Base-by-base conservation (phyloP, 2,888 invertebrate genomes). In the Coecobrya sp. region DNA sequence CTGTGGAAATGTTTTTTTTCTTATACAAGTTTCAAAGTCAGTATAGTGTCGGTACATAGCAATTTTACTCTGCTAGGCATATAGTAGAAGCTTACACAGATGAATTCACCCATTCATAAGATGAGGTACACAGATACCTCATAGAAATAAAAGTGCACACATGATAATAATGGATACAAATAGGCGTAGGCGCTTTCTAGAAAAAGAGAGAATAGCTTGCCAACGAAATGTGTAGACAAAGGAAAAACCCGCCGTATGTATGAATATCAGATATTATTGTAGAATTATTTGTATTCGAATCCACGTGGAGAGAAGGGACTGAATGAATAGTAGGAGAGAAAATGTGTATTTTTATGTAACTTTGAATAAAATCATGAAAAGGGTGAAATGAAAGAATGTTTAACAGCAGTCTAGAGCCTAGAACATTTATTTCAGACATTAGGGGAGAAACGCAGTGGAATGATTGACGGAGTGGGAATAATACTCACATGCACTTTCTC, bases 1-100 rank as follows among this genome's bases (percentile, higher is more conserved):
- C 16, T 55, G n/a, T 30, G 49, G 49, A 85, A 85, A 49, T 85
- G 68, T 85, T 85, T 85, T 85, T n/a, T 79, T 25, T 81, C 55
- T 27, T 27, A 2, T 30, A 13, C 81, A 55, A 81, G 81, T 30
- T 81, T 70, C 70, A 70, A 27, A 65, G 5, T 25, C 65, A 65
- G 65, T 4, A 1, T 16, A 4, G n/a, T 55, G 55, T 2, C n/a
- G 70, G 70, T 4, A 13, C 1, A 16, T 22, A 65, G 27, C 16
- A 55, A 16, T 42, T 81, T 8, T 27, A 36, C 62, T 84, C 22
- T 11, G 10, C 11, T 45, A 73, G 3, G 30, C 4, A 70, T 70
- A 45, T 73, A 73, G 45, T 73, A 73, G 45, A 42, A 73, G 42
- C 73, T 73, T n/a, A n/a, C 42, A 19, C 45, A 73, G 73, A 73